Evolutionary conservation across 2,888 invertebrate genomes (phyloP).

Genomic region (Lasius fuliginosus): DNA sequence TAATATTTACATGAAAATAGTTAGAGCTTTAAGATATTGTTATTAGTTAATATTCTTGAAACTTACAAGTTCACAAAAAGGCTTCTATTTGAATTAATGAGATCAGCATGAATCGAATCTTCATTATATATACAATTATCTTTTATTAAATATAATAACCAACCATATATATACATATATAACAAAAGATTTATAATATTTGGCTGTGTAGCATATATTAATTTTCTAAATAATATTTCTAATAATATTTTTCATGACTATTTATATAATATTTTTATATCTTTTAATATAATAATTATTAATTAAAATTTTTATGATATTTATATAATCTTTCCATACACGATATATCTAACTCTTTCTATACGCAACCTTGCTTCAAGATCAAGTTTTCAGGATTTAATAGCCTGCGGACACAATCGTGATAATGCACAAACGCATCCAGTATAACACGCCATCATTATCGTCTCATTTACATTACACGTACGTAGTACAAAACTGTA

Average conservation of each 20-base stretch:
- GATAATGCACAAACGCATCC: not conserved
- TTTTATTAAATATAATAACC: too few species aligned
- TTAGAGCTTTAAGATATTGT: not conserved
- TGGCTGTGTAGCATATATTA: not conserved
- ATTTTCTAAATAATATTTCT: not conserved
- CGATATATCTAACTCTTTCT: not conserved
- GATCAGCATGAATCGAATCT: not conserved
- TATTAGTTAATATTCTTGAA: not conserved
- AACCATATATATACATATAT: too few species aligned
- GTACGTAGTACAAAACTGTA: not conserved
- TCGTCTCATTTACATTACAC: not conserved
- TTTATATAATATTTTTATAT: not conserved
- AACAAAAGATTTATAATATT: too few species aligned
- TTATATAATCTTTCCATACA: not conserved
- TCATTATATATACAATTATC: not conserved
- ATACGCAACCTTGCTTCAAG: not conserved
- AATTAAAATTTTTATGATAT: not conserved
- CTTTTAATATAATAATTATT: not conserved
- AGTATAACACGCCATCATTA: not conserved
- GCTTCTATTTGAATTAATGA: not conserved
- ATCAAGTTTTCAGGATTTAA: not conserved
- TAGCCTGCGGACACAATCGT: not conserved
- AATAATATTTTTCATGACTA: not conserved
- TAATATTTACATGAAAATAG: too few species aligned
- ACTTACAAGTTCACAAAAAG: not conserved